Evolutionary conservation across 2,888 invertebrate genomes (phyloP), one percentile per base, ranked within the genome.

Genomic region (Cynaeus angustus): DNA sequence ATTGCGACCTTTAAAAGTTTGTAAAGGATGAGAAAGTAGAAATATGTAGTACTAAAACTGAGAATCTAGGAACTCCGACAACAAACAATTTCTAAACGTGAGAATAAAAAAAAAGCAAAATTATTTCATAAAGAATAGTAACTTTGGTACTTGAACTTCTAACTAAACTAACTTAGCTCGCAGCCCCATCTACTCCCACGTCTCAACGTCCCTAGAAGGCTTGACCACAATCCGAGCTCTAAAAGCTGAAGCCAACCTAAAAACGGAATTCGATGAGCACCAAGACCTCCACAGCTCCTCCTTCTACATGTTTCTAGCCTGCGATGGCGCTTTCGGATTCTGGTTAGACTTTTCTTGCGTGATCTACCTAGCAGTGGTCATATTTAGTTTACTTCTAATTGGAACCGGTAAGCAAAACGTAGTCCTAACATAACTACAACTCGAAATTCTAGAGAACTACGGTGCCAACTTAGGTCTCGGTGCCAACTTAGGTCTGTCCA

Each of bases 261-360:
- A 8, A 46, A 16, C 14, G 13, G 16, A 46, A 1, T 46, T 46
- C n/a, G 46, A 46, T 8, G 8, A 46, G 2, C 9, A 7, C 9
- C 46, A 46, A 46, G 46, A 95, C 0, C 94, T 92, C 89, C 0
- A 86, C 87, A 10, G 87, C 89, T 14, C 88, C 88, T 86, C 46
- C 7, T 46, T 16, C n/a, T 89, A 75, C 76, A 80, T 89, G 43
- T 87, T 87, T 7, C 81, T 89, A 5, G 85, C 87, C 12, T 85
- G 88, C n/a, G 87, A 88, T 71, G 87, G 88, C 1, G 87, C 89
- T 0, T 90, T 90, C 77, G 87, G 88, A 0, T 85, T 89, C 48
- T 89, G 88, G 87, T 80, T 90, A 69, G 88, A 89, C 75, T 79
- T 88, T 30, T 87, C 89, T 10, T 89, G 88, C 0, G 85, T 88